Percentiles rank a stretch among this genome's conserved stretches.
These are phyloP conservation scores for Melinaea marsaeus DNA, from an alignment of 2,888 invertebrate species.

Conservation along the genomic window DNA sequence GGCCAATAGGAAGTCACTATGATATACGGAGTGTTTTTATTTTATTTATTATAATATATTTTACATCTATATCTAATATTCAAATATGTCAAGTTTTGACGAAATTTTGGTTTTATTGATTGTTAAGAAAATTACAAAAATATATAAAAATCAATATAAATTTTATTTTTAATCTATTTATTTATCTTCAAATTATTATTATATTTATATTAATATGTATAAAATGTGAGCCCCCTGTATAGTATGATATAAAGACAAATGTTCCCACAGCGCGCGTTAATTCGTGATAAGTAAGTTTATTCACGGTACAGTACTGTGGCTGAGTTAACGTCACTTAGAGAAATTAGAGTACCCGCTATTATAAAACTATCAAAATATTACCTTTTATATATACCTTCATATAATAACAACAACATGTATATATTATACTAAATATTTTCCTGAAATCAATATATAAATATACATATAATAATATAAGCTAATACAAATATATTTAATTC, in stretches of 20 bases:
- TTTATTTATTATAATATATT: background rate
- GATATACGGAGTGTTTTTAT: slow-evolving; percentile 34
- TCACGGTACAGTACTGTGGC: slow-evolving; percentile 24
- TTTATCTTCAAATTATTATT: too few species aligned
- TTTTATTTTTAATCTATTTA: too few species aligned
- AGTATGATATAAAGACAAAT: slow-evolving; percentile 39
- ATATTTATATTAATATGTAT: too few species aligned
- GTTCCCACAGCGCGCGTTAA: slow-evolving; percentile 48
- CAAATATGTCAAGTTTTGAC: background rate
- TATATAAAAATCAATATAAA: too few species aligned
- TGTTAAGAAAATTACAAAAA: too few species aligned
- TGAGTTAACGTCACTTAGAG: slow-evolving; percentile 36
- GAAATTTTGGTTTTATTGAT: background rate
- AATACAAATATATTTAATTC: too few species aligned
- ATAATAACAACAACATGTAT: too few species aligned
- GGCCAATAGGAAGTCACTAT: slow-evolving; percentile 43
- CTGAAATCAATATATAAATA: too few species aligned
- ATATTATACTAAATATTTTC: too few species aligned
- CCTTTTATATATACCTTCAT: background rate
- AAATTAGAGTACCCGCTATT: slow-evolving; percentile 35
- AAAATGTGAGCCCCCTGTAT: slow-evolving; percentile 25
- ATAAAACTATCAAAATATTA: slow-evolving; percentile 14
- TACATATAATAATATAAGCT: too few species aligned
- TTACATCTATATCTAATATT: background rate
- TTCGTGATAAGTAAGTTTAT: slow-evolving; percentile 42